These are phyloP conservation scores for Porites evermanni DNA, from an alignment of 92 coral and sea anemone genomes.

Conservation along the genomic window DNA sequence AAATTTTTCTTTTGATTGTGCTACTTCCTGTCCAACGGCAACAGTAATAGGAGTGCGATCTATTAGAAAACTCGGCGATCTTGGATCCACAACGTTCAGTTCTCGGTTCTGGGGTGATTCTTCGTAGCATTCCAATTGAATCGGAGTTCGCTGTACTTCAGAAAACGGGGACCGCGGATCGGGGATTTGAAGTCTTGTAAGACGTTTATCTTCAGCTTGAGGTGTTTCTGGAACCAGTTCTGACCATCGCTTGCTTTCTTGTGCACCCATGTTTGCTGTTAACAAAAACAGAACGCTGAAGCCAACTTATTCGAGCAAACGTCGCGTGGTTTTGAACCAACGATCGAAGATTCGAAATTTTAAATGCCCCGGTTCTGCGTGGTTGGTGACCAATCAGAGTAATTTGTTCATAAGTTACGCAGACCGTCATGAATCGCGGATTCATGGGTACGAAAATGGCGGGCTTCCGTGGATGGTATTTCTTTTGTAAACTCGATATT, in stretches of 20 bases:
- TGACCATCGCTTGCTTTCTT: slow-evolving; percentile 87
- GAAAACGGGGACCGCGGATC: slow-evolving; percentile 90
- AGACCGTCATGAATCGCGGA: slow-evolving; percentile 1
- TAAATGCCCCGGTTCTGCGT: slow-evolving; percentile 71
- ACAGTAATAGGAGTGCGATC: slow-evolving; percentile 80
- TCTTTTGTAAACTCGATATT: not conserved
- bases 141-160: slow-evolving; percentile 85
- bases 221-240: slow-evolving; percentile 81
- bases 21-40: not conserved
- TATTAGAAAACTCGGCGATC: slow-evolving; percentile 84
- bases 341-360: slow-evolving; percentile 71
- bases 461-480: not conserved
- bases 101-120: slow-evolving; percentile 83
- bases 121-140: slow-evolving; percentile 72
- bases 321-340: slow-evolving; percentile 24
- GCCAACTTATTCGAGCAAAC: not conserved
- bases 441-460: not conserved
- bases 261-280: slow-evolving; percentile 80
- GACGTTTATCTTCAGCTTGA: slow-evolving; percentile 57
- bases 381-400: slow-evolving; percentile 71
- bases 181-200: slow-evolving; percentile 57
- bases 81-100: slow-evolving; percentile 75
- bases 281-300: not conserved
- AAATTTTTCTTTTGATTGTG: not conserved
- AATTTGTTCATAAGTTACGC: not conserved